Evolutionary conservation across 2,888 invertebrate species (phyloP).

Genomic region (Cataglyphis rosenhaueri): DNA sequence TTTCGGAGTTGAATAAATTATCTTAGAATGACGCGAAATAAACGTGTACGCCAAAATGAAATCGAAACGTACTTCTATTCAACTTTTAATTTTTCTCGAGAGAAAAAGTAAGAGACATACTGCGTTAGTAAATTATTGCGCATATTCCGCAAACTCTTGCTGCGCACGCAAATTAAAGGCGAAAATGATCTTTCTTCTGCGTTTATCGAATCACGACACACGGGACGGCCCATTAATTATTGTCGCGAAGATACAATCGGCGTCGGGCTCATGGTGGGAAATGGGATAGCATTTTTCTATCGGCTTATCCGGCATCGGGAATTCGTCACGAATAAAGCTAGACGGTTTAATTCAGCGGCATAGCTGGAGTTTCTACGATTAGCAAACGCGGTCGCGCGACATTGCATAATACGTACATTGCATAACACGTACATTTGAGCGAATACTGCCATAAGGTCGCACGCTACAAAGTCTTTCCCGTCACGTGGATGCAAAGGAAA

Average conservation of each 20-base stretch:
- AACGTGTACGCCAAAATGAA: constrained; percentile 4
- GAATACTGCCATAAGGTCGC: constrained; percentile 37
- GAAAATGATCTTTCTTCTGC: constrained; percentile 49
- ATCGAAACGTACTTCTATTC: constrained; percentile 8
- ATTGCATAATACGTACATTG: constrained; percentile 8
- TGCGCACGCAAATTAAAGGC: constrained; percentile 32
- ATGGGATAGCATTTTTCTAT: constrained; percentile 68
- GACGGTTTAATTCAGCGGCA: constrained; percentile 70
- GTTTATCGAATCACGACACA: constrained; percentile 65
- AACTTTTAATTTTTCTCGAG: background rate
- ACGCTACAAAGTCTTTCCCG: constrained; percentile 40
- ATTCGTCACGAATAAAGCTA: constrained; percentile 60
- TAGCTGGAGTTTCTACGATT: constrained; percentile 59
- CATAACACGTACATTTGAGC: background rate
- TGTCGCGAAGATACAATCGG: constrained; percentile 17
- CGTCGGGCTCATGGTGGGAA: constrained; percentile 52
- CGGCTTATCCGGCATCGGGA: constrained; percentile 65
- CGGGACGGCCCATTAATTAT: constrained; percentile 54
- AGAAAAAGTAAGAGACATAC: background rate
- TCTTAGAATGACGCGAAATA: constrained; percentile 4
- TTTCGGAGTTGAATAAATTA: constrained; percentile 21
- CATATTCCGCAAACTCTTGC: background rate
- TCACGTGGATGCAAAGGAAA: constrained; percentile 59
- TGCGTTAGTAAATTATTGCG: background rate
- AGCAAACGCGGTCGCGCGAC: constrained; percentile 53